Evolutionary conservation across 2,888 invertebrate genomes (phyloP).

Genomic region (Epinotia demarniana): DNA sequence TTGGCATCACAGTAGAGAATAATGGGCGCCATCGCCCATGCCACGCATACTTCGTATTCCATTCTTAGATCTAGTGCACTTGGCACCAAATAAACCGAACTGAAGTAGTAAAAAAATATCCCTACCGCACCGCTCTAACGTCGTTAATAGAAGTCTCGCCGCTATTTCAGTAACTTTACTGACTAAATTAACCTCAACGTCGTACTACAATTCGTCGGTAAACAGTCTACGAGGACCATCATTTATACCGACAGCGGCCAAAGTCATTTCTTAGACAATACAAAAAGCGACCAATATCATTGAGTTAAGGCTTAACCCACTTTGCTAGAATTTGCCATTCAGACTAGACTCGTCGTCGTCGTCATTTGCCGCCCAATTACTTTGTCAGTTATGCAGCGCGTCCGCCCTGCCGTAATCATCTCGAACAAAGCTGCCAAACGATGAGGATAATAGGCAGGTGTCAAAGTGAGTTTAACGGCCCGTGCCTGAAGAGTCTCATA

Average conservation of each 20-base stretch:
- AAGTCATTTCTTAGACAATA: not conserved
- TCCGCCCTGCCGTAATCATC: constrained; percentile 34
- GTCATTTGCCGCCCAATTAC: constrained; percentile 29
- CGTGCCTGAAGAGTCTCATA: not conserved
- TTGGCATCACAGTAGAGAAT: constrained; percentile 40
- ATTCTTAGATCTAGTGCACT: constrained; percentile 19
- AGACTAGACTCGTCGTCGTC: constrained; percentile 11
- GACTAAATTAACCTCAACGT: constrained; percentile 5
- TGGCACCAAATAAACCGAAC: constrained; percentile 6
- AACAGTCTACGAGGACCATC: constrained; percentile 18
- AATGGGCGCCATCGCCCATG: not conserved
- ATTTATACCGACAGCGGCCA: not conserved
- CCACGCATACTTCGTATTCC: constrained; percentile 13
- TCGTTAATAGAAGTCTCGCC: constrained; percentile 2
- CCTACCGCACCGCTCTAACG: not conserved
- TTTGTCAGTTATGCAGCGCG: constrained; percentile 14
- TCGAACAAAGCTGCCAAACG: constrained; percentile 26
- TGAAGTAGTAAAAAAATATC: not conserved
- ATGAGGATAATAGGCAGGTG: constrained; percentile 30
- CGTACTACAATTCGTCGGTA: constrained; percentile 18
- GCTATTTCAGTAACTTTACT: constrained; percentile 13
- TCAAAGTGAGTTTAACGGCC: constrained; percentile 21
- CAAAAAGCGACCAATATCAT: not conserved
- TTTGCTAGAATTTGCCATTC: not conserved
- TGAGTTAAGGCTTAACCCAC: not conserved